Evolutionary conservation across 2,888 invertebrate genomes (phyloP).

Genomic region (Oscheius sp.): DNA sequence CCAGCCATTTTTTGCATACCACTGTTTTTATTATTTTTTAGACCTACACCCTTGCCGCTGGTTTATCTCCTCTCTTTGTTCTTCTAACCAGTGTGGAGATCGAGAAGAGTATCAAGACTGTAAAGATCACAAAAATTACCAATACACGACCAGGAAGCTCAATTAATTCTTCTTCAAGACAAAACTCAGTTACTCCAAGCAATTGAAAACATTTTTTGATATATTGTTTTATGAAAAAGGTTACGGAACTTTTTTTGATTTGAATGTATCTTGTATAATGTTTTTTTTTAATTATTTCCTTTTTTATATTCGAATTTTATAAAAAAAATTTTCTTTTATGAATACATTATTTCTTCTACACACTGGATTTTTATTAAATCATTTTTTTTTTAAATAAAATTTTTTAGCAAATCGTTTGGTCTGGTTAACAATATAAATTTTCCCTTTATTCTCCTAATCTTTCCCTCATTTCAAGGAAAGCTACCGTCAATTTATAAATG

Average conservation of each 20-base stretch:
- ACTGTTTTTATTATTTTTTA: no score
- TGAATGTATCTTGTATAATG: no score
- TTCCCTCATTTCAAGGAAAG: slow-evolving; percentile 14
- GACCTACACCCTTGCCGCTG: neutral
- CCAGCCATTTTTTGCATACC: no score
- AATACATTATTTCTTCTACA: no score
- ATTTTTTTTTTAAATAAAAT: neutral
- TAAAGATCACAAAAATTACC: neutral
- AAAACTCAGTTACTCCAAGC: no score
- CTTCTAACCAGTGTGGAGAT: neutral
- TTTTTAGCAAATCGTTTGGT: no score
- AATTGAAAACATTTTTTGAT: no score
- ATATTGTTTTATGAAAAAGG: no score
- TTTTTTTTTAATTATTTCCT: no score
- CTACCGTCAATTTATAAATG: neutral
- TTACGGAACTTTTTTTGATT: neutral
- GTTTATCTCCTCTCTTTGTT: slow-evolving; percentile 8
- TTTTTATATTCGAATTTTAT: no score
- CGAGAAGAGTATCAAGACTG: neutral
- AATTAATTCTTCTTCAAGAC: neutral
- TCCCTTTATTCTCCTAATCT: neutral
- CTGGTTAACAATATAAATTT: neutral
- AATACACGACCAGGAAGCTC: neutral
- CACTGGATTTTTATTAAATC: no score
- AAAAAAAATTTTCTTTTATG: no score